Evolutionary conservation across 1,140 invertebrate species (phyloP).

Genomic region (Solenopsis invicta): DNA sequence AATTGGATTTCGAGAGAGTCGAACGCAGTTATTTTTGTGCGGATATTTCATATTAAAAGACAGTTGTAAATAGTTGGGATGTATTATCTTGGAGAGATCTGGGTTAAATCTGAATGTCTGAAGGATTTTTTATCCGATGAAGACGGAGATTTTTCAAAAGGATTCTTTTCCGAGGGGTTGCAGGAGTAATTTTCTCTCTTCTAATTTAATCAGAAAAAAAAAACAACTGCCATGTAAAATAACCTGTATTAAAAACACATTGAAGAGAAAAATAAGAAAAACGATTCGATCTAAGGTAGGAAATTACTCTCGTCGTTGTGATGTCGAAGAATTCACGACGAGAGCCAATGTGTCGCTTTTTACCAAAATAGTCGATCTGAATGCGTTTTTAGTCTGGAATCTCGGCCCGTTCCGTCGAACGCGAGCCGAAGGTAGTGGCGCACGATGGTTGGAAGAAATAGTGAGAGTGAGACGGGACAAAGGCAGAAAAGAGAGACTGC

Average conservation of each 20-base stretch:
- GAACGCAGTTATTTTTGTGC: too few relatives aligned
- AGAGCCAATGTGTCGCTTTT: neutral
- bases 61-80: neutral
- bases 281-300: neutral
- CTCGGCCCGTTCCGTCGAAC: slow-evolving; percentile 16
- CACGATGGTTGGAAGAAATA: slow-evolving; percentile 43
- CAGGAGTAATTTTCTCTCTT: too few relatives aligned
- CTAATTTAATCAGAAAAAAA: neutral
- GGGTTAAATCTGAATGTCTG: neutral
- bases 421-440: slow-evolving; percentile 37
- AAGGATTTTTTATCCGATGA: neutral
- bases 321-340: neutral
- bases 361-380: slow-evolving; percentile 39
- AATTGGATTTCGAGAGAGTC: too few relatives aligned
- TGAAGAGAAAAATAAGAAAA: neutral
- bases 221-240: neutral
- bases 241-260: neutral
- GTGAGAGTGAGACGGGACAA: slow-evolving; percentile 57
- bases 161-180: neutral
- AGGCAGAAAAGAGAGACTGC: slow-evolving; percentile 52
- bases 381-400: slow-evolving; percentile 42
- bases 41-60: too few relatives aligned
- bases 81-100: neutral
- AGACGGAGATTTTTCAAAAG: neutral
- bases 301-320: neutral